These are phyloP conservation scores for Labia minor DNA, from an alignment of 2,888 invertebrate species.

Conservation along the genomic window DNA sequence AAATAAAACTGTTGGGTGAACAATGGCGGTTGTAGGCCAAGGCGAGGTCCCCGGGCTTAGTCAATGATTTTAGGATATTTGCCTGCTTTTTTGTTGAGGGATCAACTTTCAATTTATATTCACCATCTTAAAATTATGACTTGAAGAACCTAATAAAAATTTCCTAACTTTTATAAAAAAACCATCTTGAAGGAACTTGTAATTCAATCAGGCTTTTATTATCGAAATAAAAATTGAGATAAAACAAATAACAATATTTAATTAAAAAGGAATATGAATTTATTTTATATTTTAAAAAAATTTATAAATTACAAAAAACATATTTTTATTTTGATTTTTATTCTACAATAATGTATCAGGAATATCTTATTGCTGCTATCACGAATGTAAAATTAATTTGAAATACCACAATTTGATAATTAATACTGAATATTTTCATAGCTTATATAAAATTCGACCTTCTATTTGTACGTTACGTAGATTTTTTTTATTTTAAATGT, in stretches of 20 bases:
- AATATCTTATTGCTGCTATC: too few species aligned
- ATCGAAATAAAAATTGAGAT: neutral
- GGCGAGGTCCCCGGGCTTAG: too few species aligned
- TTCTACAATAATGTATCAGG: too few species aligned
- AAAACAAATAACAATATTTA: constrained; percentile 2
- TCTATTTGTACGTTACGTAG: too few species aligned
- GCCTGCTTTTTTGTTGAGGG: neutral
- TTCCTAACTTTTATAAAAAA: neutral
- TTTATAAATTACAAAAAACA: too few species aligned
- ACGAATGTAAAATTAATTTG: too few species aligned
- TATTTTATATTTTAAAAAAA: too few species aligned
- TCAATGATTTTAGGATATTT: neutral
- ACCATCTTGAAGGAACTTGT: neutral
- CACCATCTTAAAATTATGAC: constrained; percentile 7
- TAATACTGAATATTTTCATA: too few species aligned
- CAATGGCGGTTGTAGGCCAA: neutral
- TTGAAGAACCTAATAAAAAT: neutral
- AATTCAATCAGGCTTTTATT: neutral
- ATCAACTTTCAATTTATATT: constrained; percentile 13
- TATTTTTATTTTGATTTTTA: too few species aligned
- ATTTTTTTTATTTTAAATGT: too few species aligned
- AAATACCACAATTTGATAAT: too few species aligned
- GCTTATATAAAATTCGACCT: too few species aligned
- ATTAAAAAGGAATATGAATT: neutral
- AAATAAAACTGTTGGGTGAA: neutral